Conservation (phyloP, 2,113 vertebrate genomes). For the Syrrhaptes paradoxus region DNA sequence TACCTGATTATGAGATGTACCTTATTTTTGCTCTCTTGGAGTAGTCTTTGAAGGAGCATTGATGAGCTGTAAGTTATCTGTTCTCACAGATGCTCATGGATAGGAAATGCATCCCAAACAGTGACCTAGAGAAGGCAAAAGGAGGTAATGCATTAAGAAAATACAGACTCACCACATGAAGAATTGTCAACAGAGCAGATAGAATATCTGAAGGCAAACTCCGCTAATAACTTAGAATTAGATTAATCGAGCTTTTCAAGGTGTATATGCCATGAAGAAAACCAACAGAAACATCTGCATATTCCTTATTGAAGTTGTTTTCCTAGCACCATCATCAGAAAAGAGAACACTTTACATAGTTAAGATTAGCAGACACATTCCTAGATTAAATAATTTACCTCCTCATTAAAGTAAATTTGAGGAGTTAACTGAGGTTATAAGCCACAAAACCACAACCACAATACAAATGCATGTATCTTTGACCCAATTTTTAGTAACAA, state of each 20-base stretch:
- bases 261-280: neutral
- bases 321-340: neutral
- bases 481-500: neutral
- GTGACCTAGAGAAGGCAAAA: neutral
- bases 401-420: neutral
- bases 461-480: neutral
- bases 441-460: slow-evolving; percentile 10
- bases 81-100: neutral
- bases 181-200: neutral
- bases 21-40: neutral
- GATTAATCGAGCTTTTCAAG: neutral
- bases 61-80: neutral
- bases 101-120: neutral
- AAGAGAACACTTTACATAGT: neutral
- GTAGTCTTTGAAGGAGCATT: neutral
- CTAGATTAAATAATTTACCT: slow-evolving; percentile 12
- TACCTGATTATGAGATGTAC: neutral
- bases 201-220: neutral
- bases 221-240: neutral
- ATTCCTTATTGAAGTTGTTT: neutral
- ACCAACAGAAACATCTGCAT: neutral
- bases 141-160: neutral
- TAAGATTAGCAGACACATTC: slow-evolving; percentile 32
- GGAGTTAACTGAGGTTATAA: slow-evolving; percentile 30
- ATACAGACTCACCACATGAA: neutral